Evolutionary conservation across 2,888 invertebrate species (phyloP), one percentile per base, ranked within the genome.

Genomic region (Eulithis testata): DNA sequence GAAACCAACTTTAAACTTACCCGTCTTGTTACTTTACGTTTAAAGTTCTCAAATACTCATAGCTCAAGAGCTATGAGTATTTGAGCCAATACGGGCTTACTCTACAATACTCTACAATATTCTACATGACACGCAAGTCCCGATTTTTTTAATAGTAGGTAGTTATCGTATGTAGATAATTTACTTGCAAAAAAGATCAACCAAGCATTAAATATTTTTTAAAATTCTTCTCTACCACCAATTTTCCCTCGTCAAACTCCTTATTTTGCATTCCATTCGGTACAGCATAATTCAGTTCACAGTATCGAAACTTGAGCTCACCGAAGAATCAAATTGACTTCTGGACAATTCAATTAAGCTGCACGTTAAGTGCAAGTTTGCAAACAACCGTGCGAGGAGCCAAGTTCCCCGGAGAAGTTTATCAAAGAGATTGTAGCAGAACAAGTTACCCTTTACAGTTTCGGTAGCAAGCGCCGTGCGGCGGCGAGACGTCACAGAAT

Each of bases 321-420:
- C 76, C 78, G 84, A 85, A 86, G 86, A 86, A 87, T 86, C 84
- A 82, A 88, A 89, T 88, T 84, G 88, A 89, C 89, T 90, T 86
- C 86, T 82, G 84, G 88, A 87, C 87, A 86, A 91, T 91, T 90
- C 89, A 92, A 91, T 91, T 91, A 91, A 85, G 86, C 75, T 83
- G 81, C 82, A 87, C 84, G 88, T 85, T 89, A 88, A 90, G 89
- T 89, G 88, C 85, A 89, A 90, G 89, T 90, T 90, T 84, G 84
- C 88, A 86, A 89, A 89, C 89, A 86, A 82, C 82, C 87, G 84
- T 81, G 82, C 84, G 78, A 84, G 83, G 74, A 84, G 77, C 81
- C 84, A 88, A 91, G 86, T 90, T 89, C 72, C 71, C 71, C 65
- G 79, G 74, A 80, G 77, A 83, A 85, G 82, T 85, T 84, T 84